Evolutionary conservation across 2,888 invertebrate genomes (phyloP), one percentile per base, ranked within the genome.

Genomic region (Alcis repandata): DNA sequence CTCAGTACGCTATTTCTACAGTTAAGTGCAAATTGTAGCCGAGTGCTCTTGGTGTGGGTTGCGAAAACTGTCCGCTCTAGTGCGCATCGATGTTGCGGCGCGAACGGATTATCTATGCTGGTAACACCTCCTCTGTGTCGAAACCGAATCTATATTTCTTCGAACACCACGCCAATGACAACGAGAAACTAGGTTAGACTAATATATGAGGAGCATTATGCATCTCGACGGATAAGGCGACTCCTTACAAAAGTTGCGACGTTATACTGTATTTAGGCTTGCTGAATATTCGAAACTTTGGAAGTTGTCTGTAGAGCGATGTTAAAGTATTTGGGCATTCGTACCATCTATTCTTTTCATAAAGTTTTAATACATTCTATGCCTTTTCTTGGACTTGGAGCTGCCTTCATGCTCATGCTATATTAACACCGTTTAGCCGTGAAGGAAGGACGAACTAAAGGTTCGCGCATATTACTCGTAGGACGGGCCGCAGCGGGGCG

Each of bases 41-140:
- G 63, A 77, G 74, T 77, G 75, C 69, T 82, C 74, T 80, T 76
- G 79, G 78, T 78, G 75, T 77, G 66, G 70, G 79, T 90, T 90
- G 85, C 88, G 87, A 88, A 88, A 90, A 85, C 76, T 75, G 77
- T 74, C 67, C 87, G 89, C 87, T 87, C 86, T 85, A 83, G 81
- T 89, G 87, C 84, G 80, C 86, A 86, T 86, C 82, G 79, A 83
- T 84, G 83, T 85, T 87, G 85, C 82, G 74, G 76, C 79, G 74
- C 79, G 78, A 87, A 83, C 77, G 75, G 79, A 86, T 87, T 87
- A 85, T 83, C 83, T 71, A 82, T 80, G 83, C 80, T 81, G 68
- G 80, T 80, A 82, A 78, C 77, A 75, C 73, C 78, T 76, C 69
- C 68, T 77, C 68, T 64, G 71, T 80, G 73, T 75, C 60, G 64